These are phyloP conservation scores for Butorides virescens DNA, from an alignment of 2,113 vertebrate species.

Conservation along the genomic window DNA sequence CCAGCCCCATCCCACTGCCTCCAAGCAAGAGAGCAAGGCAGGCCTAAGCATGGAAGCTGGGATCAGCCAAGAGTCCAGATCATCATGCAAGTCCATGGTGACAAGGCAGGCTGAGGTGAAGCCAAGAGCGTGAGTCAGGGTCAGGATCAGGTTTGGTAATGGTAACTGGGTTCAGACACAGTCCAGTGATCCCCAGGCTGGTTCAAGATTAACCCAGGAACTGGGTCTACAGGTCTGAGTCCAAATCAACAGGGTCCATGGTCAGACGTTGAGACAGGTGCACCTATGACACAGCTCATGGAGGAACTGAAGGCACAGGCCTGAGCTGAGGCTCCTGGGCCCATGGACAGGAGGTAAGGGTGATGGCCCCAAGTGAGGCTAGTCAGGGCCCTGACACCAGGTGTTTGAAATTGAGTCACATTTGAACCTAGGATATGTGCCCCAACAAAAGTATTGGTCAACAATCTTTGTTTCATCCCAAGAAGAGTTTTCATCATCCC, in stretches of 20 bases:
- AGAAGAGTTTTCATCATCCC: neutral
- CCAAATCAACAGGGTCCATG: neutral
- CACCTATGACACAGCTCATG: neutral
- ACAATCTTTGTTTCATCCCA: neutral
- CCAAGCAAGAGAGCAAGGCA: neutral
- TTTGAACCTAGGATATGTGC: neutral
- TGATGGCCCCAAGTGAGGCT: neutral
- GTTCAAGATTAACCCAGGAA: neutral
- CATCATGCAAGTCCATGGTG: neutral
- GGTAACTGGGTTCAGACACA: neutral
- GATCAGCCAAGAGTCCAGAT: neutral
- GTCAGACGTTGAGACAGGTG: neutral
- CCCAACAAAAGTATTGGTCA: neutral
- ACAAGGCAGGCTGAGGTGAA: neutral
- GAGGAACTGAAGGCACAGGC: neutral
- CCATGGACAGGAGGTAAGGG: neutral
- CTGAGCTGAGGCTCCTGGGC: neutral
- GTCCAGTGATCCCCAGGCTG: neutral
- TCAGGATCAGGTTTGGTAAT: neutral
- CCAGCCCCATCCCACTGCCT: neutral
- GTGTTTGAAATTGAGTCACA: neutral
- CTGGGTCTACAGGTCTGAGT: neutral
- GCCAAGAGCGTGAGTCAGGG: neutral
- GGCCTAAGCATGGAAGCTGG: neutral
- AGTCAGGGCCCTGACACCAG: neutral